phyloP scores from a whole-genome alignment of 2,888 invertebrate species.

The Malacosoma neustria region DNA sequence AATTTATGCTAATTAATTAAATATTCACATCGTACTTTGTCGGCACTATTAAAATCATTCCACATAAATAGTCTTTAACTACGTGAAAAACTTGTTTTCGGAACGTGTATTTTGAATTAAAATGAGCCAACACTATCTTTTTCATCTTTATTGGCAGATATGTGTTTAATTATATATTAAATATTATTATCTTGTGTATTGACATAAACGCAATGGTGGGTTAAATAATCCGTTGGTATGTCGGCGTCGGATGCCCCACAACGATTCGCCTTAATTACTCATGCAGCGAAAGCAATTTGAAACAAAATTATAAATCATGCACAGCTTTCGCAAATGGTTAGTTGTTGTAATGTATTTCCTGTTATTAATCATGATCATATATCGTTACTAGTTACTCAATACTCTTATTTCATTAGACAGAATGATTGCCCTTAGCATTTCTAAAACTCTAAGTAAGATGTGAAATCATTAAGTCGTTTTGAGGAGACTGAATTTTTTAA shows the following conservation, averaged over 20 bases:
- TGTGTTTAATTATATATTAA: background rate
- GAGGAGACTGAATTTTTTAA: no score
- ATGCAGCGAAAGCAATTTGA: constrained; percentile 8
- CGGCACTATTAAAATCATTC: background rate
- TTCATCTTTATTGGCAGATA: background rate
- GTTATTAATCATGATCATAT: constrained; percentile 10
- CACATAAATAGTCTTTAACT: background rate
- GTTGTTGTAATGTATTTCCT: constrained; percentile 7
- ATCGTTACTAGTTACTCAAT: constrained; percentile 8
- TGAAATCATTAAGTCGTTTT: no score
- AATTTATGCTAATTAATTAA: no score
- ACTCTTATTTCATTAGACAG: no score
- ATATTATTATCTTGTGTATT: background rate
- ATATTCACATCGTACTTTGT: background rate
- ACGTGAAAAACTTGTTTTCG: background rate
- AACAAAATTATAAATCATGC: constrained; percentile 13
- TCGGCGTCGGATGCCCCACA: constrained; percentile 3
- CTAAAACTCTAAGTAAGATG: no score
- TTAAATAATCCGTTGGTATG: background rate
- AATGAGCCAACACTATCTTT: background rate
- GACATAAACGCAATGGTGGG: background rate
- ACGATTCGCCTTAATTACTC: constrained; percentile 9
- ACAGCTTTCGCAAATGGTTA: constrained; percentile 15
- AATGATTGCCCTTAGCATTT: no score
- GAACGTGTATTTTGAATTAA: background rate